Conservation (phyloP, 2,797 vertebrate genomes). For the Peromyscus nudipes region DNA sequence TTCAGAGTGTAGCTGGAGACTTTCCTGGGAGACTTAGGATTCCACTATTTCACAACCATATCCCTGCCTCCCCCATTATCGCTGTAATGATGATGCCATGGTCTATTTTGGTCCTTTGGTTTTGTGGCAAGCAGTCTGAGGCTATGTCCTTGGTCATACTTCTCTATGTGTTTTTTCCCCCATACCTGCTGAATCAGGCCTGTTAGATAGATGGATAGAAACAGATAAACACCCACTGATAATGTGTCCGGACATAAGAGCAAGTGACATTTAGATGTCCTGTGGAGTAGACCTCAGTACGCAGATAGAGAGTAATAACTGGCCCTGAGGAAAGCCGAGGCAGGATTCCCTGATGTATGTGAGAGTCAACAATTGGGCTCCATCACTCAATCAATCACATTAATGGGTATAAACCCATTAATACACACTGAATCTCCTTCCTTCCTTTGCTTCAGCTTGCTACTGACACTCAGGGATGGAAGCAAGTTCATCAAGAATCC, state of each 20-base stretch:
- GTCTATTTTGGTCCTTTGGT: slow-evolving; percentile 41
- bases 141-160: neutral
- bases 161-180: neutral
- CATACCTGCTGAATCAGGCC: neutral
- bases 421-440: neutral
- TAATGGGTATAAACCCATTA: neutral
- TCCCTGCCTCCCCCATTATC: neutral
- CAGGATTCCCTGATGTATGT: neutral
- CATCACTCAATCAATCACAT: neutral
- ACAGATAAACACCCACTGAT: neutral
- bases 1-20: slow-evolving; percentile 9
- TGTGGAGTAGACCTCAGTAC: neutral
- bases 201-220: slow-evolving; percentile 1
- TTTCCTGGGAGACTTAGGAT: slow-evolving; percentile 33
- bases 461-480: neutral
- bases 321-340: neutral
- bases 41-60: neutral
- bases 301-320: neutral
- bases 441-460: neutral
- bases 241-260: neutral
- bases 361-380: neutral
- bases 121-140: slow-evolving; percentile 12
- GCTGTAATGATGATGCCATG: neutral
- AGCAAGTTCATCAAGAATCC: slow-evolving; percentile 33
- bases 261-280: neutral